Evolutionary conservation across 1,140 invertebrate genomes (phyloP).

Genomic region (Kradibia gibbosae): DNA sequence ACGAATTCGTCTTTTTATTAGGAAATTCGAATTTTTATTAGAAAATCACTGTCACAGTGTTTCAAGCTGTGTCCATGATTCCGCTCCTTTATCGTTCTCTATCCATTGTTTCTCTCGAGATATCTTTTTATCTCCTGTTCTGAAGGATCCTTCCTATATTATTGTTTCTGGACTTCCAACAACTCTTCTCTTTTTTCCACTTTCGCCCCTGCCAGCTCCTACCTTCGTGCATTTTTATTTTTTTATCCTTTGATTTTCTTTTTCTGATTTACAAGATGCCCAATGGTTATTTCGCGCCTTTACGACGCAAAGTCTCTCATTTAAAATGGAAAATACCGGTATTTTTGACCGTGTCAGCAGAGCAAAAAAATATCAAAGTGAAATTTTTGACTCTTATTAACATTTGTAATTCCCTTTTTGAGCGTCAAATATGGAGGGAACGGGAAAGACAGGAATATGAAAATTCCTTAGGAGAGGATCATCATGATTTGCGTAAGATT

Average conservation of each 20-base stretch:
- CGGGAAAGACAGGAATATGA: background rate
- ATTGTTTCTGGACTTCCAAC: slow-evolving; percentile 53
- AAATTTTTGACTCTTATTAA: slow-evolving; percentile 22
- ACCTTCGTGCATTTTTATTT: slow-evolving; percentile 12
- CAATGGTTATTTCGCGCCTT: slow-evolving; percentile 45
- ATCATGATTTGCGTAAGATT: slow-evolving; percentile 35
- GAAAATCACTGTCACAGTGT: slow-evolving; percentile 55
- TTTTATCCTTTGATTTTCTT: slow-evolving; percentile 7
- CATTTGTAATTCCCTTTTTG: background rate
- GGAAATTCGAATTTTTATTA: slow-evolving; percentile 59
- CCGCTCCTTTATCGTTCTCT: slow-evolving; percentile 21
- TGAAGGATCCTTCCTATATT: slow-evolving; percentile 55
- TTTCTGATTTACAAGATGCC: slow-evolving; percentile 10
- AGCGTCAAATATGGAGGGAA: too few species aligned
- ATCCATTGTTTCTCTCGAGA: slow-evolving; percentile 43
- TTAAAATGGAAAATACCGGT: background rate
- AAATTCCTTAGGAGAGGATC: background rate
- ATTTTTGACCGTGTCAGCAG: background rate
- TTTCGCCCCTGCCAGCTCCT: background rate
- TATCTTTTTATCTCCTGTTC: too few species aligned
- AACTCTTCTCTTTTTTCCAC: slow-evolving; percentile 14
- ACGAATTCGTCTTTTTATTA: slow-evolving; percentile 36
- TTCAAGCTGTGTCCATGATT: slow-evolving; percentile 3
- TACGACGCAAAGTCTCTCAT: slow-evolving; percentile 46
- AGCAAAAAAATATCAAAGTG: slow-evolving; percentile 6